Evolutionary conservation across 2,113 vertebrate genomes (phyloP), one percentile per base, ranked within the genome.

Genomic region (Telmatochromis brachygnathus): DNA sequence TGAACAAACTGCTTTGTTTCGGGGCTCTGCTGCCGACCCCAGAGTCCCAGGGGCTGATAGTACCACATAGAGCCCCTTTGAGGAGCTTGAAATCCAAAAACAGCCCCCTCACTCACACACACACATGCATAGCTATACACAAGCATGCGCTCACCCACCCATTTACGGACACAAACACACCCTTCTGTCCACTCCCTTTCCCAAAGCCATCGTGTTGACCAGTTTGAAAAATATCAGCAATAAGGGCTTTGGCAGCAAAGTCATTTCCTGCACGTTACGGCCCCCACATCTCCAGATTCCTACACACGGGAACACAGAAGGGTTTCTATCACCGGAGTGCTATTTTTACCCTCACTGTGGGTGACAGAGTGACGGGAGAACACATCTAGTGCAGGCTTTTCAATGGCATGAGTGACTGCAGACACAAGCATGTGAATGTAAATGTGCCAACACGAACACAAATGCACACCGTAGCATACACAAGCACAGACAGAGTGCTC

Each of bases 1-100:
- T 96, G 91, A 96, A 96, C 94, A 94, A 93, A 95, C 94, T 87
- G 89, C 95, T 95, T 95, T 95, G 94, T 96, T 94, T 92, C 85
- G 83, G 79, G 45, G 83, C 89, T 87, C 87, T 11, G 42, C 83
- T 89, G 91, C 93, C 93, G 82, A 91, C 88, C 93, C 90, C 92
- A 83, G 90, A 94, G 93, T 94, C 92, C 94, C 94, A 91, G 65
- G 87, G 92, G 92, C 84, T 92, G 94, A 94, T 95, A 94, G 94
- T 84, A 93, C 89, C 87, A 94, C 94, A 95, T 92, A 94, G 83
- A 83, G 87, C 84, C 90, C 85, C 92, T 94, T 95, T 95, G 93
- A 95, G 91, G 85, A 88, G 87, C 88, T 7, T 60, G 23, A 89
- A 90, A 90, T 90, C 92, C 91, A 91, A 86, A 95, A 89, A 92